Conservation (phyloP, 1,140 invertebrate genomes). For the Ectropis grisescens region DNA sequence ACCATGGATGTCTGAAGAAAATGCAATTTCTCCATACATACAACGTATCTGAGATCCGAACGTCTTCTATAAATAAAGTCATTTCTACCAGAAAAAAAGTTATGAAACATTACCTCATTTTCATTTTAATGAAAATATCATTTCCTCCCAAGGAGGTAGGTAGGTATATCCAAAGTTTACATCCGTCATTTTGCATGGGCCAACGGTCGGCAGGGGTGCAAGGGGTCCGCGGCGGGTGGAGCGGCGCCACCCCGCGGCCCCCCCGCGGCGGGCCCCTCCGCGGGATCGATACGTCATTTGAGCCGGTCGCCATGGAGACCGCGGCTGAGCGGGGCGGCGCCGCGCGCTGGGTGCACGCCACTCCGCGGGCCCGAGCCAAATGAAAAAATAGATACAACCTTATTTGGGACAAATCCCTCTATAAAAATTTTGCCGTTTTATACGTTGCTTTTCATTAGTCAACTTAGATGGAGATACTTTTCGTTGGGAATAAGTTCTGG, state of each 20-base stretch:
- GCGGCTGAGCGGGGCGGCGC: conserved; percentile 60
- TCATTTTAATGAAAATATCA: conserved; percentile 69
- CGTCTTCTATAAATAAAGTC: too few relatives aligned
- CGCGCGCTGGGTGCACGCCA: conserved; percentile 50
- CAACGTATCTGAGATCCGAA: too few relatives aligned
- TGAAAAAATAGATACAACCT: conserved; percentile 43
- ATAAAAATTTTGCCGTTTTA: conserved; percentile 21
- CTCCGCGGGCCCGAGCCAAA: conserved; percentile 38
- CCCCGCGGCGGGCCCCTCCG: conserved; percentile 36
- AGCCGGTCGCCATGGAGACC: conserved; percentile 67
- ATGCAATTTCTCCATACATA: too few relatives aligned
- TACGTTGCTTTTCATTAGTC: conserved; percentile 4
- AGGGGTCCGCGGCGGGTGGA: conserved; percentile 40
- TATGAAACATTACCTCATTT: too few relatives aligned
- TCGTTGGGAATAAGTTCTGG: too few relatives aligned
- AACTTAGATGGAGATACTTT: too few relatives aligned
- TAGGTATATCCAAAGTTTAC: conserved; percentile 69
- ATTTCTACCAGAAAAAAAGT: too few relatives aligned
- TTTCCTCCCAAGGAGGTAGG: conserved; percentile 67
- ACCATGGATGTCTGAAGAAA: too few relatives aligned
- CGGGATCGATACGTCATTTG: conserved; percentile 69
- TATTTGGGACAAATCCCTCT: conserved; percentile 35
- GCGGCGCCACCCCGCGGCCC: conserved; percentile 57
- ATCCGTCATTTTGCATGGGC: conserved; percentile 70
- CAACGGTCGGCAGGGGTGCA: conserved; percentile 60